phyloP scores from a whole-genome alignment of 2,797 vertebrate species.

The Danionella dracula region DNA sequence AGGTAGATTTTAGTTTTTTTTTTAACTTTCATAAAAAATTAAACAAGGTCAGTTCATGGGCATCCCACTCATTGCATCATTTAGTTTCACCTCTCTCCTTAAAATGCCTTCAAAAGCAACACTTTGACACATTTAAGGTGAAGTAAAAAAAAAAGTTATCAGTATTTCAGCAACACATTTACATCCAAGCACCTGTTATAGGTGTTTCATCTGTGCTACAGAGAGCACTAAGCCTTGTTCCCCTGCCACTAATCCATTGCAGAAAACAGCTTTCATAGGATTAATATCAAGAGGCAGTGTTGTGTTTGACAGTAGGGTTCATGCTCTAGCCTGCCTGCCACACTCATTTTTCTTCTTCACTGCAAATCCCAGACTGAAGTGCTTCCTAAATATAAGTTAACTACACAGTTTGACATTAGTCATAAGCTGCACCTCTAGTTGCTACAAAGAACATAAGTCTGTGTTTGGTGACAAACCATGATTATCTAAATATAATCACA shows the following conservation, averaged over 20 bases:
- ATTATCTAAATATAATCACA: neutral
- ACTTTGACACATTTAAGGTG: neutral
- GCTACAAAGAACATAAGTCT: neutral
- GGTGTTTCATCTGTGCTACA: slow-evolving; percentile 65
- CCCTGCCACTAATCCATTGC: slow-evolving; percentile 66
- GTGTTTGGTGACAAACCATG: neutral
- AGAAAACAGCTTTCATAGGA: slow-evolving; percentile 71
- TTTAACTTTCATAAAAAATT: neutral
- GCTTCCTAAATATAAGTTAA: slow-evolving; percentile 39
- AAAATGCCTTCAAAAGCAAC: neutral
- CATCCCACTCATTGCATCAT: neutral
- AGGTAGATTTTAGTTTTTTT: neutral
- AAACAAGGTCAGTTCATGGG: neutral
- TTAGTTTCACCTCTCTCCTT: neutral
- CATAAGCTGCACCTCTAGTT: slow-evolving; percentile 40
- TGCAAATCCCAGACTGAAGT: slow-evolving; percentile 3
- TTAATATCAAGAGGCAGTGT: slow-evolving; percentile 65
- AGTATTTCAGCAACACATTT: slow-evolving; percentile 44
- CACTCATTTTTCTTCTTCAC: neutral
- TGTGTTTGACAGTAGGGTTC: slow-evolving; percentile 24
- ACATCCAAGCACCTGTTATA: slow-evolving; percentile 64
- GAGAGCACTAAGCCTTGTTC: slow-evolving; percentile 67
- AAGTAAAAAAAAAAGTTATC: neutral
- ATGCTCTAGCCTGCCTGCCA: neutral
- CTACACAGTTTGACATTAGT: slow-evolving; percentile 30